Percentiles rank a stretch among this genome's conserved stretches.
phyloP scores from a whole-genome alignment of 2,113 vertebrate genomes.

The Anseranas semipalmata region DNA sequence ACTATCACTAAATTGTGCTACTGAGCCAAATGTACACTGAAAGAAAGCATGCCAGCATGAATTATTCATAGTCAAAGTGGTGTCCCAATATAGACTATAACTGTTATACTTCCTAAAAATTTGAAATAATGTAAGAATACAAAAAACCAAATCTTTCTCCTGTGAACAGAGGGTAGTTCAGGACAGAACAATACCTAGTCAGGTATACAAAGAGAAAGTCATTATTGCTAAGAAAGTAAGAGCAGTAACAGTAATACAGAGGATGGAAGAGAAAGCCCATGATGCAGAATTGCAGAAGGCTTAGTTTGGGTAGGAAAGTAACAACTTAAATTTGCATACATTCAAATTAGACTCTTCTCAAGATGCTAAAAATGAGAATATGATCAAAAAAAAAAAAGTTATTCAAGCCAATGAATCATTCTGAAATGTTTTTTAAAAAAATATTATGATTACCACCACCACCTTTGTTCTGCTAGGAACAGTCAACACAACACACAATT shows the following conservation, averaged over 20 bases:
- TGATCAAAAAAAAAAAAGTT: background rate
- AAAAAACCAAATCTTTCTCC: background rate
- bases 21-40: background rate
- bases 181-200: background rate
- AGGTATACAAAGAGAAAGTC: background rate
- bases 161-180: background rate
- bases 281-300: background rate
- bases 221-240: background rate
- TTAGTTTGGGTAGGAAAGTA: background rate
- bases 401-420: background rate
- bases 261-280: background rate
- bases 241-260: background rate
- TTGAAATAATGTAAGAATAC: background rate
- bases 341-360: background rate
- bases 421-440: background rate
- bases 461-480: background rate
- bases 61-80: background rate
- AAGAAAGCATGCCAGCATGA: background rate
- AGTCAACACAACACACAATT: background rate
- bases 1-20: background rate
- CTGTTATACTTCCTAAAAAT: background rate
- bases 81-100: background rate
- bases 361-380: background rate
- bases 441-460: background rate
- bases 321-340: background rate